A percentile compares a stretch with the other conserved stretches of the same genome.
These are phyloP conservation scores for Elymnias hypermnestra DNA, from an alignment of 1,140 invertebrate genomes.

Conservation along the genomic window DNA sequence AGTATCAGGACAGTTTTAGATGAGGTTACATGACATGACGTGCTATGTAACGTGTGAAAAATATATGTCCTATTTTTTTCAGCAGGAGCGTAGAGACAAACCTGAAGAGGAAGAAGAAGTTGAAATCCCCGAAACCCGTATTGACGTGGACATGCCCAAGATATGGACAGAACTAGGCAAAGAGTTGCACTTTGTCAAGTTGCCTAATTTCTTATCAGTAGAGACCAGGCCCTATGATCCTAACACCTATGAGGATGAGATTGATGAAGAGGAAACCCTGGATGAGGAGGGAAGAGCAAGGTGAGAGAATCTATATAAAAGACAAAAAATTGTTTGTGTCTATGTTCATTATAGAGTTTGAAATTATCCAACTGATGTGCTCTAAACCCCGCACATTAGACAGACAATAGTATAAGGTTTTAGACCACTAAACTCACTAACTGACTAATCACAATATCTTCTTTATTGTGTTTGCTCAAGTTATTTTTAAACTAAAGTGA, in stretches of 20 bases:
- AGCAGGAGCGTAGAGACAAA: conserved; percentile 60
- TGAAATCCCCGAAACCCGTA: conserved; percentile 92
- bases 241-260: conserved; percentile 98
- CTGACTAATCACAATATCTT: too few relatives aligned
- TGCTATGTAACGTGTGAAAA: background rate
- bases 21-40: background rate
- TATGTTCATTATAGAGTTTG: too few relatives aligned
- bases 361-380: too few relatives aligned
- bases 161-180: conserved; percentile 94
- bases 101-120: conserved; percentile 86
- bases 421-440: too few relatives aligned
- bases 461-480: too few relatives aligned
- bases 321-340: too few relatives aligned
- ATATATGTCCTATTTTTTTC: too few relatives aligned
- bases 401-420: too few relatives aligned
- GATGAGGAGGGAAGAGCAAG: conserved; percentile 98
- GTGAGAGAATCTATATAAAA: conserved; percentile 35
- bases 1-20: too few relatives aligned
- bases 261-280: conserved; percentile 98
- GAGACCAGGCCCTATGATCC: conserved; percentile 96
- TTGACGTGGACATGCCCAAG: conserved; percentile 97
- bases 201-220: conserved; percentile 95
- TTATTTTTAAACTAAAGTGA: too few relatives aligned
- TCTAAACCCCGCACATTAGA: too few relatives aligned
- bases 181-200: conserved; percentile 95